Evolutionary conservation across 2,113 vertebrate genomes (phyloP).

Genomic region (Zapus hudsonius): DNA sequence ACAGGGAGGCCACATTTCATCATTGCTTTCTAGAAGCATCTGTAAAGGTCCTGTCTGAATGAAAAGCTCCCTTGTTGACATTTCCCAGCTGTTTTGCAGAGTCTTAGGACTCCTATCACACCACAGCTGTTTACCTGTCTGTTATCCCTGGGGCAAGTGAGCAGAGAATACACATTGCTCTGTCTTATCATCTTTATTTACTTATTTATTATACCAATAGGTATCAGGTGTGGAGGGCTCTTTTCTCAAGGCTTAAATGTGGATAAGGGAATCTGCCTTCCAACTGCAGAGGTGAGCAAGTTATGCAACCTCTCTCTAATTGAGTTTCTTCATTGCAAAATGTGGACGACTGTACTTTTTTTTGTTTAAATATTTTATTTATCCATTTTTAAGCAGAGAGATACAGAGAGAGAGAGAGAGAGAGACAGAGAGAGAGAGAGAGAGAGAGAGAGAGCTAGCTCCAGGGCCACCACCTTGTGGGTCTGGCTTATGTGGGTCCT

Average conservation of each 20-base stretch:
- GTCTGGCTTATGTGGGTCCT: too few relatives aligned
- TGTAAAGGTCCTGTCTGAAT: not conserved
- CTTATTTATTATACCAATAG: not conserved
- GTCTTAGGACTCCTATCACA: constrained; percentile 15
- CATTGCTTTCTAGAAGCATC: not conserved
- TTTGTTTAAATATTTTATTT: too few relatives aligned
- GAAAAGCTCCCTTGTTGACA: constrained; percentile 22
- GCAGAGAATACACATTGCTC: not conserved
- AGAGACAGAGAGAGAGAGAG: too few relatives aligned
- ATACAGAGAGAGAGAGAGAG: too few relatives aligned
- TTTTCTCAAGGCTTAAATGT: not conserved
- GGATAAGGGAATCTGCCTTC: not conserved
- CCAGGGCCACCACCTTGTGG: too few relatives aligned
- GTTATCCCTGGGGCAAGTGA: not conserved
- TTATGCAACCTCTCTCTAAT: not conserved
- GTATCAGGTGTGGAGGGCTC: not conserved
- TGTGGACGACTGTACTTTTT: too few relatives aligned
- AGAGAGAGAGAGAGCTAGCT: too few relatives aligned
- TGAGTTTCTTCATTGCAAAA: constrained; percentile 4
- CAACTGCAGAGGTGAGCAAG: not conserved
- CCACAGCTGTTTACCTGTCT: constrained; percentile 26
- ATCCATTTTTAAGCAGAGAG: too few relatives aligned
- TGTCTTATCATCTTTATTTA: not conserved
- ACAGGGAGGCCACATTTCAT: constrained; percentile 19
- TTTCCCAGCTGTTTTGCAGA: constrained; percentile 51